A percentile compares a stretch with the other conserved stretches of the same genome.
These are phyloP conservation scores for Eclectus roratus DNA, from an alignment of 2,113 vertebrate species.

Conservation along the genomic window DNA sequence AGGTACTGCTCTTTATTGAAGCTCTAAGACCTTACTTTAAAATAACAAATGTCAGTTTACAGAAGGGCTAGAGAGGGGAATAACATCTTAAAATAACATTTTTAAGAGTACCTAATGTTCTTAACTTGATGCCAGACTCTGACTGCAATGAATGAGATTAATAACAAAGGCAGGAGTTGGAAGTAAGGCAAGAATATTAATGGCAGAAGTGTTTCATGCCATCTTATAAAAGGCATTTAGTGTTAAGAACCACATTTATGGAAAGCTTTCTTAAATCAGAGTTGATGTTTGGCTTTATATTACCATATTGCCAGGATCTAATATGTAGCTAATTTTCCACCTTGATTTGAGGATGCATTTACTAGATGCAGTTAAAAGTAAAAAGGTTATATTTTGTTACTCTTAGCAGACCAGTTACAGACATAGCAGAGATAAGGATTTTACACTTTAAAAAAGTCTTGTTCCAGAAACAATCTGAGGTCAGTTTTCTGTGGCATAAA, in stretches of 20 bases:
- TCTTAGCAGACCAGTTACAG: neutral
- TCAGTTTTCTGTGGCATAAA: neutral
- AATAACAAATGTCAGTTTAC: constrained; percentile 35
- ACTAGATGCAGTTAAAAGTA: neutral
- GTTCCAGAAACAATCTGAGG: neutral
- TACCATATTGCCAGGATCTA: neutral
- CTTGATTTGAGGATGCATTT: neutral
- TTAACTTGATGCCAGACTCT: neutral
- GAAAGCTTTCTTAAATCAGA: neutral
- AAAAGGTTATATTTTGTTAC: neutral
- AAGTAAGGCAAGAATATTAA: neutral
- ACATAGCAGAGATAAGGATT: neutral
- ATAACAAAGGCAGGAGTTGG: neutral
- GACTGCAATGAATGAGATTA: neutral
- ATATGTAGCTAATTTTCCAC: neutral
- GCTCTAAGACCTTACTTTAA: neutral
- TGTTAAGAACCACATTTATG: neutral
- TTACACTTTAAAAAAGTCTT: neutral
- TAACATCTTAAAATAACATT: constrained; percentile 36
- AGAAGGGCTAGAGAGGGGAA: neutral
- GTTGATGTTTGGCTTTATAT: neutral
- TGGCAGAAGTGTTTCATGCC: neutral
- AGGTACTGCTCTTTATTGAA: neutral
- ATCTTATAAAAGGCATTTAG: neutral
- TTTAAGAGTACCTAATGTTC: constrained; percentile 38